Conservation (phyloP, 2,797 vertebrate genomes). For the Eulemur mongoz region DNA sequence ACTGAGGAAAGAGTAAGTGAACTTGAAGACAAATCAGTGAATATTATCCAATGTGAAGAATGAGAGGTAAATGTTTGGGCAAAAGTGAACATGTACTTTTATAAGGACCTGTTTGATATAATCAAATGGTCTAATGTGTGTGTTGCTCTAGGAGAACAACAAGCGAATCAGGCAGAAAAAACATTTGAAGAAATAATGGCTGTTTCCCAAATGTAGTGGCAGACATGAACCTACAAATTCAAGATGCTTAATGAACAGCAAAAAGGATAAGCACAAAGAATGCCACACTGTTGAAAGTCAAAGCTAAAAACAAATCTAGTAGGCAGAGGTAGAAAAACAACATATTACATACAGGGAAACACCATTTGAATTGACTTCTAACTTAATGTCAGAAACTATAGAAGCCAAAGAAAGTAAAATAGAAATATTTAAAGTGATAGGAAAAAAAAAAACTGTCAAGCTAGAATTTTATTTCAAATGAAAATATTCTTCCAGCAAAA, state of each 20-base stretch:
- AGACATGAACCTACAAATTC: background rate
- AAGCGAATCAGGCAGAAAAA: background rate
- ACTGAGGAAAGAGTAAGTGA: background rate
- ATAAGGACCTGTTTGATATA: background rate
- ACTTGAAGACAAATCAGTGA: background rate
- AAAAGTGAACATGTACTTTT: background rate
- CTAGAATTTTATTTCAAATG: background rate
- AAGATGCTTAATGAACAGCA: background rate
- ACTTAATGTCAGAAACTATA: background rate
- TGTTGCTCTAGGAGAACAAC: background rate
- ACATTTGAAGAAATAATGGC: background rate
- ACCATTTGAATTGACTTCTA: background rate
- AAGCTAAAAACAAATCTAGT: background rate
- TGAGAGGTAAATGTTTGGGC: background rate
- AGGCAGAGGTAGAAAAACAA: background rate
- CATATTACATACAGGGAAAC: background rate
- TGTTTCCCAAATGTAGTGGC: background rate
- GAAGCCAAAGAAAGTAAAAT: background rate
- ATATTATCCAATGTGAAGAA: background rate
- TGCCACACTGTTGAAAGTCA: background rate
- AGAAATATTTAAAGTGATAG: background rate
- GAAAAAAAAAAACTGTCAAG: background rate
- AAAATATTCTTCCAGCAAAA: background rate
- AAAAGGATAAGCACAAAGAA: background rate
- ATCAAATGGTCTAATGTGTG: background rate